phyloP scores from a whole-genome alignment of 2,113 vertebrate genomes.

The Gracilinanus agilis region DNA sequence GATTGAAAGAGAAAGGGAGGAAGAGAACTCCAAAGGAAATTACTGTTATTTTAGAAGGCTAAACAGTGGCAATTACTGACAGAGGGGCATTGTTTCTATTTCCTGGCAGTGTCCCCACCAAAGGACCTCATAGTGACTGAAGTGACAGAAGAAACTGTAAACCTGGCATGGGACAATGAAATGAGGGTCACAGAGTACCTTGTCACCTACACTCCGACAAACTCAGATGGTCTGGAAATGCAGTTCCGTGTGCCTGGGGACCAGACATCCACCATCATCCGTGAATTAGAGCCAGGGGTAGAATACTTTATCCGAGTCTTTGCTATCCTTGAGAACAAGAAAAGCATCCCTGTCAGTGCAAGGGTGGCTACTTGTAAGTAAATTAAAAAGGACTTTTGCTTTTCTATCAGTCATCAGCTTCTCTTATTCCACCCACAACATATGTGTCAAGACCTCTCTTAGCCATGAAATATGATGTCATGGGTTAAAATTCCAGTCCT shows the following conservation, averaged over 20 bases:
- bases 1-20: background rate
- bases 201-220: constrained; percentile 92
- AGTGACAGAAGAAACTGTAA: constrained; percentile 93
- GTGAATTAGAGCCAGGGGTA: constrained; percentile 94
- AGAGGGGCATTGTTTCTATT: constrained; percentile 38
- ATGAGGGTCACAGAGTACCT: constrained; percentile 94
- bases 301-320: constrained; percentile 98
- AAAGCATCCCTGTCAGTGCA: constrained; percentile 95
- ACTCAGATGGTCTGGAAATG: constrained; percentile 92
- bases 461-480: background rate
- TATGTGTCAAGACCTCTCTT: background rate
- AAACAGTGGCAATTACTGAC: constrained; percentile 44
- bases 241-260: constrained; percentile 94
- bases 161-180: constrained; percentile 96
- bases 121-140: constrained; percentile 92
- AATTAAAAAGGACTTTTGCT: background rate
- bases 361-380: constrained; percentile 94
- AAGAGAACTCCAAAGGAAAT: background rate
- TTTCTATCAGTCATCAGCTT: background rate
- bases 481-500: background rate
- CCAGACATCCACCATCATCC: constrained; percentile 90
- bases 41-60: constrained; percentile 37
- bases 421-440: background rate
- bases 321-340: constrained; percentile 95
- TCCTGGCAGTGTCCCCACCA: constrained; percentile 91